phyloP scores from a whole-genome alignment of 2,113 vertebrate species.

The Pluvianellus socialis region DNA sequence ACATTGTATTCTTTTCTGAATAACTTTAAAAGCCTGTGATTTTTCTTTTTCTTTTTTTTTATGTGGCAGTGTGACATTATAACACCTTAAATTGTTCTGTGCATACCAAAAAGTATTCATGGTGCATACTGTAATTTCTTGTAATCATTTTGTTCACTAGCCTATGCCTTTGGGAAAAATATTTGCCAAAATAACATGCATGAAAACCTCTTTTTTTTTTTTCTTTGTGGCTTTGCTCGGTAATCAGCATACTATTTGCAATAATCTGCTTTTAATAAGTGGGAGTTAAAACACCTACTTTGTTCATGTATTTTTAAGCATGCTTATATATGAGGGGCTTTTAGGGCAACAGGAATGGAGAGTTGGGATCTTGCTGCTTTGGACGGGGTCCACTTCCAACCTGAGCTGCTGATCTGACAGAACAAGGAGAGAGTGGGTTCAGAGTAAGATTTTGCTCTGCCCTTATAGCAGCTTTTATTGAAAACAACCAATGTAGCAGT shows the following conservation, averaged over 20 bases:
- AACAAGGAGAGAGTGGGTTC: not conserved
- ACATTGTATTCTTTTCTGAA: not conserved
- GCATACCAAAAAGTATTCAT: not conserved
- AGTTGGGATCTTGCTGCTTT: not conserved
- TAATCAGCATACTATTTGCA: not conserved
- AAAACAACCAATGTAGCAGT: not conserved
- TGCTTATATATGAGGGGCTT: not conserved
- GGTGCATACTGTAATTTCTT: constrained; percentile 18
- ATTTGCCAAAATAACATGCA: constrained; percentile 18
- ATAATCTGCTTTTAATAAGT: constrained; percentile 4
- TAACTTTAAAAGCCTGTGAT: not conserved
- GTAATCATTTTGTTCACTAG: not conserved
- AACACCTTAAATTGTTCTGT: constrained; percentile 15
- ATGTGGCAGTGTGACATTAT: not conserved
- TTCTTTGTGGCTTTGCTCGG: not conserved
- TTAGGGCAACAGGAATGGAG: too few relatives aligned
- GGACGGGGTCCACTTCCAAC: not conserved
- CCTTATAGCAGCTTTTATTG: not conserved
- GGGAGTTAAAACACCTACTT: not conserved
- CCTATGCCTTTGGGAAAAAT: not conserved
- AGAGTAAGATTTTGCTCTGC: not conserved
- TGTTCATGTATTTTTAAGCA: not conserved
- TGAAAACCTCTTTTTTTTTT: not conserved
- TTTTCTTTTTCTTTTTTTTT: not conserved
- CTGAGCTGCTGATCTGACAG: not conserved